Conservation (phyloP, 23 tunicate species). For the Corella eumyota region DNA sequence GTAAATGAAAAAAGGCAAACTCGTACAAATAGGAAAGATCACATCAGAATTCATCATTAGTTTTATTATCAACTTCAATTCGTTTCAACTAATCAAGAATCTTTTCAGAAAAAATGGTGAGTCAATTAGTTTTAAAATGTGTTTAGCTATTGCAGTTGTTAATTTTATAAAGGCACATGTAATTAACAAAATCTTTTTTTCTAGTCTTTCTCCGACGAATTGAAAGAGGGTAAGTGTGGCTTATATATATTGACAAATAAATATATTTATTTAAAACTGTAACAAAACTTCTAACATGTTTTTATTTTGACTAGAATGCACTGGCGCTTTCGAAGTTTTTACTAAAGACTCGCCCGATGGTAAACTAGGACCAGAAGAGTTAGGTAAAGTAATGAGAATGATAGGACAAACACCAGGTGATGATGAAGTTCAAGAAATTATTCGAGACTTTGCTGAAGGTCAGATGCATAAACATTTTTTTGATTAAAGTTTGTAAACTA, state of each 20-base stretch:
- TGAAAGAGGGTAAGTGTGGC: slow-evolving; percentile 6
- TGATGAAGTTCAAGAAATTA: slow-evolving; percentile 58
- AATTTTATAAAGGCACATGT: too few relatives aligned
- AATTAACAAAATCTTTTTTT: not conserved
- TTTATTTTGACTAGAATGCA: slow-evolving; percentile 34
- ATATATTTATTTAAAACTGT: too few relatives aligned
- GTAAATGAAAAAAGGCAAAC: too few relatives aligned
- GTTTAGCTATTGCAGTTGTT: too few relatives aligned
- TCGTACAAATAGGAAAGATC: too few relatives aligned
- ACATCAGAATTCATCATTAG: too few relatives aligned
- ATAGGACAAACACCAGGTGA: slow-evolving; percentile 65
- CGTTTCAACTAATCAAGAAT: too few relatives aligned
- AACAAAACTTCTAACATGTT: too few relatives aligned
- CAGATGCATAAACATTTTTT: not conserved
- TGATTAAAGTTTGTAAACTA: not conserved
- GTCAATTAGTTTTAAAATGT: too few relatives aligned
- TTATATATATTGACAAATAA: too few relatives aligned
- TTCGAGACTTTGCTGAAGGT: slow-evolving; percentile 71
- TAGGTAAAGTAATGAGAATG: slow-evolving; percentile 67
- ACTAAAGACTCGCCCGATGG: slow-evolving; percentile 63
- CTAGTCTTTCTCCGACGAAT: slow-evolving; percentile 9
- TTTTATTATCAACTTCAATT: too few relatives aligned
- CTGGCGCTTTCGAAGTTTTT: slow-evolving; percentile 70
- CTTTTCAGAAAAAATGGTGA: too few relatives aligned
- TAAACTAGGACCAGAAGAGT: slow-evolving; percentile 36